phyloP scores from a whole-genome alignment of 2,113 vertebrate species.

The Oncorhynchus kisutch region DNA sequence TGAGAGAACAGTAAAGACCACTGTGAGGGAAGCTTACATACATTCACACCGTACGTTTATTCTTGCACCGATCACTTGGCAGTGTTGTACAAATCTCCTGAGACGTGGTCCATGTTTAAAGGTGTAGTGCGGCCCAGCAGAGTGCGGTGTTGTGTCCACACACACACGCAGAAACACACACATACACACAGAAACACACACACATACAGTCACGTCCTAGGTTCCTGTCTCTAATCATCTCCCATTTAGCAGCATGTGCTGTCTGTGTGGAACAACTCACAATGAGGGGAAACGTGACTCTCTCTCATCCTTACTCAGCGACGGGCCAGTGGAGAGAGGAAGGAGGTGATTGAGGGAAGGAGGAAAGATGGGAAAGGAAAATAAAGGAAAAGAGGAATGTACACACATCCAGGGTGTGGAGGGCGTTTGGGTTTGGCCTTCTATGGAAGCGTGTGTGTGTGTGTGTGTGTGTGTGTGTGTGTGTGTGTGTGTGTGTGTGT shows the following conservation, averaged over 20 bases:
- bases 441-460: background rate
- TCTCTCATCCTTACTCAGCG: slow-evolving; percentile 3
- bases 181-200: too few relatives aligned
- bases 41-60: slow-evolving; percentile 37
- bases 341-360: slow-evolving; percentile 6
- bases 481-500: too few relatives aligned
- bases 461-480: too few relatives aligned
- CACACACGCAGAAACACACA: background rate
- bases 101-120: slow-evolving; percentile 35
- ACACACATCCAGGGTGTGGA: background rate
- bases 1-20: background rate
- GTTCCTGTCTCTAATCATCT: slow-evolving; percentile 2
- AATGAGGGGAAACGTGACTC: slow-evolving; percentile 30
- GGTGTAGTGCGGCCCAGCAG: slow-evolving; percentile 15
- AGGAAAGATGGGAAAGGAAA: slow-evolving; percentile 14
- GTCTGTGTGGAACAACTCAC: slow-evolving; percentile 24
- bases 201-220: background rate
- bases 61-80: slow-evolving; percentile 35
- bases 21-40: slow-evolving; percentile 22
- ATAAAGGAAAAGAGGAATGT: slow-evolving; percentile 1
- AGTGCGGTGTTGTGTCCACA: background rate
- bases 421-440: slow-evolving; percentile 20
- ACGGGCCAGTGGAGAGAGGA: too few relatives aligned
- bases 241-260: slow-evolving; percentile 20
- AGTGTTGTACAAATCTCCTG: slow-evolving; percentile 19